These are phyloP conservation scores for Coilia nasus DNA, from an alignment of 2,797 vertebrate species.

Conservation along the genomic window DNA sequence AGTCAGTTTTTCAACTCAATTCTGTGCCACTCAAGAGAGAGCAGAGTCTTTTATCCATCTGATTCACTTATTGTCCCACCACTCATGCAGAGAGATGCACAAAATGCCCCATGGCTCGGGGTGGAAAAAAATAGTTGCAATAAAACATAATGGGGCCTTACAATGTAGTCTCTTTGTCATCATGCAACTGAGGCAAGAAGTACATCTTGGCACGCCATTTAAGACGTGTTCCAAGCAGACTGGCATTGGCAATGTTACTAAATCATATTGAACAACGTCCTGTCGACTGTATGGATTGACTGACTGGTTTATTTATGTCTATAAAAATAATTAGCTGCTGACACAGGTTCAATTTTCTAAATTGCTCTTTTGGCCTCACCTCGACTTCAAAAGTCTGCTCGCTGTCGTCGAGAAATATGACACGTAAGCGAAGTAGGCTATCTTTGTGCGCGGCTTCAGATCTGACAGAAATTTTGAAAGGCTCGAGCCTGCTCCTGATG, in stretches of 20 bases:
- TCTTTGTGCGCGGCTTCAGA: conserved; percentile 33
- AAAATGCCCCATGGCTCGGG: conserved; percentile 37
- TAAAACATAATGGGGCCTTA: conserved; percentile 13
- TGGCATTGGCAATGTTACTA: neutral
- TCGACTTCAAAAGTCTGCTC: conserved; percentile 50
- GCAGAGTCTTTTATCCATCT: conserved; percentile 19
- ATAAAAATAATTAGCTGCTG: neutral
- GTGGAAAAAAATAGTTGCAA: conserved; percentile 10
- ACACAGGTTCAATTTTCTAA: neutral
- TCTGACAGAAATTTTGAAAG: conserved; percentile 29
- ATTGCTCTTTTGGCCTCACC: conserved; percentile 36
- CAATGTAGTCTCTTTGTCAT: neutral
- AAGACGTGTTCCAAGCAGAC: neutral
- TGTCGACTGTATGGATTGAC: neutral
- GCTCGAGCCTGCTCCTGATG: conserved; percentile 31
- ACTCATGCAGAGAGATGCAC: conserved; percentile 34
- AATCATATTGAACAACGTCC: neutral
- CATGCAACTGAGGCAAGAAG: conserved; percentile 13
- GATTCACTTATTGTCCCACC: conserved; percentile 37
- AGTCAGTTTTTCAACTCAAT: conserved; percentile 37
- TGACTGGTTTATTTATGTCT: conserved; percentile 16
- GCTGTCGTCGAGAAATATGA: conserved; percentile 49
- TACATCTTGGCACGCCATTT: conserved; percentile 16
- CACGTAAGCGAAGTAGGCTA: conserved; percentile 14
- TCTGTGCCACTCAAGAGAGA: conserved; percentile 33